These are phyloP conservation scores for Drosophila nikananu DNA, from an alignment of 1,140 invertebrate genomes.

Conservation along the genomic window DNA sequence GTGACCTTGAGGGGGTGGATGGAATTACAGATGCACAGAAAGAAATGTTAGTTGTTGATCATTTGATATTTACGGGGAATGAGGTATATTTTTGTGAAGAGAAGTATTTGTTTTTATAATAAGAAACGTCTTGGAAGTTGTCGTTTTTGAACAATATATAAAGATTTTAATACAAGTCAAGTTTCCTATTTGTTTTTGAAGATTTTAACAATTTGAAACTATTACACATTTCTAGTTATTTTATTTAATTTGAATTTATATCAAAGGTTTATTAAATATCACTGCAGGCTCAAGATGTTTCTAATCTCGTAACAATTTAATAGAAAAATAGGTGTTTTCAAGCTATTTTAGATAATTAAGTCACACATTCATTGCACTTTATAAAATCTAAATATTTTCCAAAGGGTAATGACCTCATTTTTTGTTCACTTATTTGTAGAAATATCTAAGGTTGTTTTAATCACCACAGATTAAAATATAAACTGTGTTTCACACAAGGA, in stretches of 20 bases:
- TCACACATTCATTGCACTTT: neutral
- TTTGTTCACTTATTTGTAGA: neutral
- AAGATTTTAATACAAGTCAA: neutral
- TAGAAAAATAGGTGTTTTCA: neutral
- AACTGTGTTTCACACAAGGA: neutral
- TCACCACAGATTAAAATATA: neutral
- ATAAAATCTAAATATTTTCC: neutral
- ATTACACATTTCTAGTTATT: neutral
- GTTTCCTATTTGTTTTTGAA: neutral
- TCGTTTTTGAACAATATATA: neutral
- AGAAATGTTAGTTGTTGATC: neutral
- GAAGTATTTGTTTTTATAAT: neutral
- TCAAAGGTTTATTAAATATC: no score
- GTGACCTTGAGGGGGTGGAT: conserved; percentile 64
- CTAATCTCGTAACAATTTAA: neutral
- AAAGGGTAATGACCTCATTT: neutral
- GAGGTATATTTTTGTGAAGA: neutral
- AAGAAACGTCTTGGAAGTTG: neutral
- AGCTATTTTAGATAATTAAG: neutral
- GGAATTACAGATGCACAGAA: conserved; percentile 62
- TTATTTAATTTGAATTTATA: no score
- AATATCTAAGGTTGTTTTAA: no score
- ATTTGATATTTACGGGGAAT: neutral
- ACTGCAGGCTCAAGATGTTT: no score
- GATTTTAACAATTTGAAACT: neutral